Conservation (phyloP, 2,888 invertebrate species). For the Ligdia adustata region DNA sequence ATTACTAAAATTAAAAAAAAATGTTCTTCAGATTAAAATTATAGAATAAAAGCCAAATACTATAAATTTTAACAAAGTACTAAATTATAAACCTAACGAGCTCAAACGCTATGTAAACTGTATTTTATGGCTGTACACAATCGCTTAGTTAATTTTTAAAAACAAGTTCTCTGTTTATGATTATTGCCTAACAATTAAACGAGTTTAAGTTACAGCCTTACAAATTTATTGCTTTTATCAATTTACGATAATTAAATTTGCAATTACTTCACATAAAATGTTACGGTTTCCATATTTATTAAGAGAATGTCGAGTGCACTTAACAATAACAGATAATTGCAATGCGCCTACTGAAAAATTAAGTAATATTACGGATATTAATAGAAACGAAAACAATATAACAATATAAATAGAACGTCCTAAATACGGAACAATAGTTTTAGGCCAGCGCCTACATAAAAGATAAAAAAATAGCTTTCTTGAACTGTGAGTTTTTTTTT, state of each 20-base stretch:
- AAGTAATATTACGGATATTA: too few relatives aligned
- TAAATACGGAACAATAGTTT: too few relatives aligned
- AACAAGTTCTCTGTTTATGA: constrained; percentile 21
- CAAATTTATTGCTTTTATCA: constrained; percentile 22
- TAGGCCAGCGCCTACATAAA: too few relatives aligned
- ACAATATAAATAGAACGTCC: too few relatives aligned
- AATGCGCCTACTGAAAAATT: too few relatives aligned
- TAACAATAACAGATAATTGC: background rate
- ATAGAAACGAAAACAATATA: too few relatives aligned
- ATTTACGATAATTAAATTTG: constrained; percentile 21
- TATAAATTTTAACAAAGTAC: constrained; percentile 5
- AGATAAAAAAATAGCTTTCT: too few relatives aligned
- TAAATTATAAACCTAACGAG: constrained; percentile 9
- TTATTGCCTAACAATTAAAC: constrained; percentile 25
- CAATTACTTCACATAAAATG: constrained; percentile 22
- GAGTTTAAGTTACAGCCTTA: constrained; percentile 13
- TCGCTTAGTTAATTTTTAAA: constrained; percentile 8
- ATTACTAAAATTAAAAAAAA: constrained; percentile 9
- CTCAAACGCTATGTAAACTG: constrained; percentile 12
- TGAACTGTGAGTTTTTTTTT: too few relatives aligned
- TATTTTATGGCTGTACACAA: constrained; percentile 14
- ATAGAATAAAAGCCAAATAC: constrained; percentile 7
- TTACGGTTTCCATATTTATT: constrained; percentile 7
- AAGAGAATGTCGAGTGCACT: background rate
- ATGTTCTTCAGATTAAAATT: background rate